Base-by-base conservation (phyloP, 2,797 vertebrate genomes). In the Hypotaenidia okinawae region DNA sequence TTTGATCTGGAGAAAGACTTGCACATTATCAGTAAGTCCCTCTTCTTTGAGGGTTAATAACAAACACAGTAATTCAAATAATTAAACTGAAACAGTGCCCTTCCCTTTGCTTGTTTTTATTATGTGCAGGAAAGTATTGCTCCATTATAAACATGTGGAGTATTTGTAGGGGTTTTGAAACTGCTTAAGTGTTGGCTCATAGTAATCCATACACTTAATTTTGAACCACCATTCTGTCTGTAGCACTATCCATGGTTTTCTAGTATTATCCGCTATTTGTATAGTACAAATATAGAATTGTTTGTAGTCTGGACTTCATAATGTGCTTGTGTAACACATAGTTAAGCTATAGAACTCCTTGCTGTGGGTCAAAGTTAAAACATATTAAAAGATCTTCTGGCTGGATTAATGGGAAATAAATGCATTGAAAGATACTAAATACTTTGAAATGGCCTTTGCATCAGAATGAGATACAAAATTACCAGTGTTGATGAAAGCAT, bases 1-100 rank as follows among this genome's bases (percentile, higher is more conserved):
- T 99, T 99, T 97, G 99, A 99, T 98, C 97, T 99, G 93, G 99
- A 99, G 96, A 99, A 99, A 97, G 99, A 99, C 97, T 98, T 99
- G 83, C 99, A 99, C 98, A 99, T 99, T 93, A 99, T 99, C 97
- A 99, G 99, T 99, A 98, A 99, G 99, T 95, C 61, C 43, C 11
- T 52, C 24, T 84, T 86, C 75, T 91, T 87, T 73, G 30, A 78
- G 77, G 19, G 25, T 67, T 85, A 54, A 37, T 74, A 83, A 24
- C 16, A 73, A 83, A 4, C 13, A 22, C 74, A 25, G 6, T 45
- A 45, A 75, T 85, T 74, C 13, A 57, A 80, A 61, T 35, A 52
- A 6, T 24, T 55, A 76, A 70, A 35, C 52, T 15, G 35, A 41
- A 89, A 39, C 47, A 11, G 6, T 52, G 10, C 1, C 3, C 4